These are phyloP conservation scores for Rhodeus uyekii DNA, from an alignment of 2,797 vertebrate species.

Conservation along the genomic window DNA sequence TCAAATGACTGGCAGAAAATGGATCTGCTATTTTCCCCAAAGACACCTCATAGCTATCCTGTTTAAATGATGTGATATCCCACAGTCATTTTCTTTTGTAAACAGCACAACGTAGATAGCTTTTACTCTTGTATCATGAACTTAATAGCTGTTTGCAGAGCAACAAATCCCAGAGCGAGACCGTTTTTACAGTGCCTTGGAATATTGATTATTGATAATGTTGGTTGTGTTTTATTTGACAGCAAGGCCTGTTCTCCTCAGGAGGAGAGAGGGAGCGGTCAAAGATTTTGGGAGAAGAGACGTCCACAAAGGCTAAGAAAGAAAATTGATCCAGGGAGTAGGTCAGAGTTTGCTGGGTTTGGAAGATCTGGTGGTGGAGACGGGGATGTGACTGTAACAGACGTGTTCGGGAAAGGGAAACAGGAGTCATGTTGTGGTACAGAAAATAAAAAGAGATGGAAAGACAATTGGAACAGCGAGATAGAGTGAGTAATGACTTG, in stretches of 20 bases:
- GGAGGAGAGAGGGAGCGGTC: neutral
- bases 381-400: slow-evolving; percentile 29
- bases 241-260: slow-evolving; percentile 6
- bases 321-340: slow-evolving; percentile 37
- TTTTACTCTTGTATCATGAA: neutral
- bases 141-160: neutral
- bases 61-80: neutral
- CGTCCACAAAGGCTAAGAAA: slow-evolving; percentile 7
- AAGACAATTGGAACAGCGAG: slow-evolving; percentile 27
- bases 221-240: slow-evolving; percentile 43
- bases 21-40: neutral
- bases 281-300: neutral
- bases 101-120: neutral
- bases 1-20: neutral
- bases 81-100: neutral
- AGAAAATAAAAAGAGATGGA: slow-evolving; percentile 4
- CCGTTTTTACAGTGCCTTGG: neutral
- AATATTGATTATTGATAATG: slow-evolving; percentile 37
- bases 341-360: slow-evolving; percentile 49
- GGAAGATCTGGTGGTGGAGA: slow-evolving; percentile 29
- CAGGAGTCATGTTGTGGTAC: slow-evolving; percentile 14
- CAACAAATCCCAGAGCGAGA: neutral
- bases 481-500: neutral
- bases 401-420: neutral
- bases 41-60: neutral